A percentile compares a stretch with the other conserved stretches of the same genome.
Conservation (phyloP, 2,888 invertebrate species). For the Ecdyonurus torrentis region DNA sequence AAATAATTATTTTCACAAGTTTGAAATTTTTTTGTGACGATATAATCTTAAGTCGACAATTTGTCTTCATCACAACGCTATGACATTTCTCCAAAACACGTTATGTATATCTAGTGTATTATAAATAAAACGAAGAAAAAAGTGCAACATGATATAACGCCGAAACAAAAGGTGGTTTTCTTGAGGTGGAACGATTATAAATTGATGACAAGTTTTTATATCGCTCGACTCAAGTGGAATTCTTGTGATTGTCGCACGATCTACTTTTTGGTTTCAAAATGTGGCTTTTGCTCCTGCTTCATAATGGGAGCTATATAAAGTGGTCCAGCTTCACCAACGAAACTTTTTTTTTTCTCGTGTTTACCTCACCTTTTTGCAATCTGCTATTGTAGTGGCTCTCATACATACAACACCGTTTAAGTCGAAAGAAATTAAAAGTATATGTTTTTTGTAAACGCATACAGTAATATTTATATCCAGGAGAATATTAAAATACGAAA, state of each 20-base stretch:
- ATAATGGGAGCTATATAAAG: too few species aligned
- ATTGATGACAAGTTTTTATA: background rate
- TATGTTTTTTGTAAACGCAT: too few species aligned
- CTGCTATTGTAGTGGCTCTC: too few species aligned
- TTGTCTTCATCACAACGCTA: background rate
- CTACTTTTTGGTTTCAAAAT: too few species aligned
- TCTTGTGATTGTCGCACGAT: background rate
- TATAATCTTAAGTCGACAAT: background rate
- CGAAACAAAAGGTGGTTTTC: background rate
- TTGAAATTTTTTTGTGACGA: background rate
- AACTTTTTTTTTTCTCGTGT: too few species aligned
- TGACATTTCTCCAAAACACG: background rate
- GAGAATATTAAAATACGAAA: too few species aligned
- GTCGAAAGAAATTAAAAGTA: too few species aligned
- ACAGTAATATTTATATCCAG: too few species aligned
- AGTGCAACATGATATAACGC: background rate
- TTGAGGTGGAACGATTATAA: background rate
- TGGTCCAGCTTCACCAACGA: too few species aligned
- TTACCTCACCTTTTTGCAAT: too few species aligned
- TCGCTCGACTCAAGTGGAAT: background rate
- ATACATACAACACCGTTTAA: too few species aligned
- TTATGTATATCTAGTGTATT: background rate
- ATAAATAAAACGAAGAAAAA: background rate
- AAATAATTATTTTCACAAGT: background rate
- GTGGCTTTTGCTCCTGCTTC: too few species aligned